Evolutionary conservation across 2,888 invertebrate genomes (phyloP), one percentile per base, ranked within the genome.

Genomic region (Drosophila anomalata): DNA sequence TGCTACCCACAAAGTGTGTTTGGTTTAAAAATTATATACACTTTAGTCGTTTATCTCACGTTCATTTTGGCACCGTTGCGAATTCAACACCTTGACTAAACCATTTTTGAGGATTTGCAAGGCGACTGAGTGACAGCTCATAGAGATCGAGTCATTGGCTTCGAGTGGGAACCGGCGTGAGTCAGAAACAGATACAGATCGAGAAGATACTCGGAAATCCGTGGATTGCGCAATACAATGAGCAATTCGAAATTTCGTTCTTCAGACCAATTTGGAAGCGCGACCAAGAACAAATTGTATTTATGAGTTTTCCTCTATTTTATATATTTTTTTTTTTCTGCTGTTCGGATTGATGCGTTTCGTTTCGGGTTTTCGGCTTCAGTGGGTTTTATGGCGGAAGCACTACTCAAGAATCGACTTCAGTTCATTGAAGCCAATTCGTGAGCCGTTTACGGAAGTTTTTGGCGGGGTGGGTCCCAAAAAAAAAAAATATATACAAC

Each of bases 351-450:
- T 69, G 82, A 70, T 80, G 86, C 75, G 77, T 81, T 80, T 86
- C 31, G 47, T 48, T 58, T 61, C 73, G 77, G 85, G 79, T 82
- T 73, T 82, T 82, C 87, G 82, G 82, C 82, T 83, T 80, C 87
- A 86, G 54, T 82, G 84, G 77, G 73, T 82, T 65, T 65, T 65
- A 65, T 65, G 65, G 33, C 53, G 52, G 57, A 66, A 66, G 84
- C 65, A 57, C 73, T 56, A 46, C 62, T 56, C 65, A 65, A 66
- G 48, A 65, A 62, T 60, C 62, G 72, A 79, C 77, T 80, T 78
- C 76, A 62, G 63, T 74, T 62, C 77, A 61, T 57, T 65, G 62
- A 73, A 76, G 60, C 67, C 72, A 71, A 73, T 75, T 81, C 57
- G 53, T 55, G 69, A 80, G 47, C 73, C 82, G 76, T 67, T 79